Evolutionary conservation across 2,888 invertebrate species (phyloP).

Genomic region (Meliscaeva auricollis): DNA sequence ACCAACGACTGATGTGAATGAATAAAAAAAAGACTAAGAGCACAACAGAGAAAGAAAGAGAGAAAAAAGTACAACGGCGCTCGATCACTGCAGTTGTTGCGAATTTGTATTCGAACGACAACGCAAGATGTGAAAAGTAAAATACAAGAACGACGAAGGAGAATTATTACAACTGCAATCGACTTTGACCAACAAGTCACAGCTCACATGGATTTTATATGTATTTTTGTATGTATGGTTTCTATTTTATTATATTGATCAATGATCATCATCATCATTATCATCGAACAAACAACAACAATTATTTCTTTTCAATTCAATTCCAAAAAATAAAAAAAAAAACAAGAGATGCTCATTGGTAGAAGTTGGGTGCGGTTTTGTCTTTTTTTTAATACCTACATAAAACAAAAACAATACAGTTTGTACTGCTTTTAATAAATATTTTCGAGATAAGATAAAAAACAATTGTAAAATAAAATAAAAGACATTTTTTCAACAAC

Average conservation of each 20-base stretch:
- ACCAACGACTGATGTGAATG: slow-evolving; percentile 47
- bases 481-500: slow-evolving; percentile 11
- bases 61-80: slow-evolving; percentile 22
- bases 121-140: not conserved
- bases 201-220: slow-evolving; percentile 31
- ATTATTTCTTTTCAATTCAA: slow-evolving; percentile 14
- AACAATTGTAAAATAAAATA: slow-evolving; percentile 26
- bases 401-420: slow-evolving; percentile 3
- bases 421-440: slow-evolving; percentile 30
- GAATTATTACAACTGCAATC: slow-evolving; percentile 14
- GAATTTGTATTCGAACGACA: not conserved
- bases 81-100: slow-evolving; percentile 32
- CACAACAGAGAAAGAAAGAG: slow-evolving; percentile 29
- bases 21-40: slow-evolving; percentile 15
- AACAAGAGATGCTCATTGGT: slow-evolving; percentile 55
- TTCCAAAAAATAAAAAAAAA: not conserved
- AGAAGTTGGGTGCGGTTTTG: slow-evolving; percentile 61
- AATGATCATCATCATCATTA: slow-evolving; percentile 40
- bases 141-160: slow-evolving; percentile 7
- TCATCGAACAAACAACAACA: slow-evolving; percentile 17
- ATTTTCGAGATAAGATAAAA: slow-evolving; percentile 62
- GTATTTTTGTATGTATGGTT: not conserved
- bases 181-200: slow-evolving; percentile 27
- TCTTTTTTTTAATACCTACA: not conserved
- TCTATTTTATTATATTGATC: slow-evolving; percentile 10